A percentile compares a stretch with the other conserved stretches of the same genome.
phyloP scores from a whole-genome alignment of 2,113 vertebrate genomes.

The Cacatua alba region DNA sequence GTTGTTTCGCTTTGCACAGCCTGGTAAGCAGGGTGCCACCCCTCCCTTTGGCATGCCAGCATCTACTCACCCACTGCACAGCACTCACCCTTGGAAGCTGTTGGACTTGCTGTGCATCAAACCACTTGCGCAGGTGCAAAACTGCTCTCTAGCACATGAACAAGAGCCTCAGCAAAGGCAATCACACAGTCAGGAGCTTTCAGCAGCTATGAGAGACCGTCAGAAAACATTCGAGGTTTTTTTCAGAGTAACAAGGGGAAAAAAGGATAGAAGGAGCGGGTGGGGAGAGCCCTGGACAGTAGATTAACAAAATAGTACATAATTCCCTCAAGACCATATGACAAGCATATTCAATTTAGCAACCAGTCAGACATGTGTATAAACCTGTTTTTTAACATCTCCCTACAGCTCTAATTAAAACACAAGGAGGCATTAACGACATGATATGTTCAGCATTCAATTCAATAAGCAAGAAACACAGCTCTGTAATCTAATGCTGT shows the following conservation, averaged over 20 bases:
- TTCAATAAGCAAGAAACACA: neutral
- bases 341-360: neutral
- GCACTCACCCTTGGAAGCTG: fast-evolving
- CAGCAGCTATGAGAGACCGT: neutral
- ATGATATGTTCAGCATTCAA: neutral
- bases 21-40: too few species aligned
- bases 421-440: neutral
- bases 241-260: neutral
- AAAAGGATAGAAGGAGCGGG: neutral
- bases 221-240: neutral
- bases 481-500: neutral
- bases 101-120: neutral
- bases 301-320: neutral
- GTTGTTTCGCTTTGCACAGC: neutral
- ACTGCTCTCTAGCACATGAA: neutral
- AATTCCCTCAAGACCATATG: neutral
- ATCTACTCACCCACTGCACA: neutral
- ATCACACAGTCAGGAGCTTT: neutral
- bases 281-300: neutral
- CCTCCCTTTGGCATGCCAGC: neutral
- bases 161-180: neutral
- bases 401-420: slow-evolving; percentile 42
- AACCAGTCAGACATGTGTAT: slow-evolving; percentile 15
- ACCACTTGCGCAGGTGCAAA: neutral
- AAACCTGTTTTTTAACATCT: slow-evolving; percentile 36